Conservation (phyloP, 2,888 invertebrate species). For the Lymantria monacha region DNA sequence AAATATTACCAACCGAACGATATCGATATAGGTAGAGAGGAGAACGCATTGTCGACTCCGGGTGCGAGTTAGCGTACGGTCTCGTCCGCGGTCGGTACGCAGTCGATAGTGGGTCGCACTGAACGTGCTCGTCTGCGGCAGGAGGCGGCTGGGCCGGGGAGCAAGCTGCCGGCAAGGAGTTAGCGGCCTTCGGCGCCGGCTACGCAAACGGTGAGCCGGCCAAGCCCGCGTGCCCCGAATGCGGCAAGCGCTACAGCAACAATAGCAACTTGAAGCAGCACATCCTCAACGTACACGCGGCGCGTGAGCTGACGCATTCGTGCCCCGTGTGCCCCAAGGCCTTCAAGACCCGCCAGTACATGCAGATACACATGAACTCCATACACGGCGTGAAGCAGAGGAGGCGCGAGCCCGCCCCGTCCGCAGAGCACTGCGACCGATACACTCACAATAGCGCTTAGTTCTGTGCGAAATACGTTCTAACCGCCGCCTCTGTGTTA, state of each 20-base stretch:
- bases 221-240: constrained; percentile 85
- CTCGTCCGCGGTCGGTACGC: constrained; percentile 21
- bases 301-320: constrained; percentile 81
- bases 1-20: constrained; percentile 36
- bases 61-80: constrained; percentile 32
- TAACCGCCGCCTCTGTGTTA: constrained; percentile 85
- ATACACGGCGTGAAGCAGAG: constrained; percentile 85
- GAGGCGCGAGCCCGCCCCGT: constrained; percentile 71
- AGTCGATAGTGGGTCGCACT: constrained; percentile 44
- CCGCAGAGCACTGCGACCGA: constrained; percentile 55
- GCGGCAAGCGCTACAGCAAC: constrained; percentile 86
- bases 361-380: constrained; percentile 86
- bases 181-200: constrained; percentile 28
- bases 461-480: constrained; percentile 52
- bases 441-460: constrained; percentile 73
- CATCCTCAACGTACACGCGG: constrained; percentile 86
- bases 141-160: constrained; percentile 68
- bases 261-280: constrained; percentile 87
- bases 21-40: constrained; percentile 26
- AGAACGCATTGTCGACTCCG: constrained; percentile 22
- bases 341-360: constrained; percentile 87
- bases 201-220: constrained; percentile 61
- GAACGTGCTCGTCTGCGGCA: constrained; percentile 77
- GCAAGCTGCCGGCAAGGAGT: constrained; percentile 38
- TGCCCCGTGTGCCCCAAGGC: constrained; percentile 85